Conservation (phyloP, 2,113 vertebrate genomes). For the Dromas ardeola region DNA sequence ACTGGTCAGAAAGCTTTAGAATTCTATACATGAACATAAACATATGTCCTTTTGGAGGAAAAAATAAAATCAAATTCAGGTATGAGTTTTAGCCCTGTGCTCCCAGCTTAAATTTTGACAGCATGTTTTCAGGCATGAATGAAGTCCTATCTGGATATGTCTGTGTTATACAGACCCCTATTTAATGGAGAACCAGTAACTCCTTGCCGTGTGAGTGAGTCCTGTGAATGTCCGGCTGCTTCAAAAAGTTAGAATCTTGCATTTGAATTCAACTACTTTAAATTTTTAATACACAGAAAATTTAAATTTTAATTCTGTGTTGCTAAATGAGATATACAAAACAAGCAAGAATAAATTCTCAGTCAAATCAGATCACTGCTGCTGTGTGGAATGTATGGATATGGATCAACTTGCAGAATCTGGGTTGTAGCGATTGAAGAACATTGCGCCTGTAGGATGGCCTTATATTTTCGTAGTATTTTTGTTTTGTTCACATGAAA, state of each 20-base stretch:
- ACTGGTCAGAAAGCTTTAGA: not conserved
- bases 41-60: not conserved
- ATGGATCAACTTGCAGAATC: not conserved
- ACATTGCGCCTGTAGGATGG: not conserved
- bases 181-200: not conserved
- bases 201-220: not conserved
- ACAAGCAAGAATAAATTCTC: not conserved
- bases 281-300: not conserved
- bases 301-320: not conserved
- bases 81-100: not conserved
- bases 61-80: not conserved
- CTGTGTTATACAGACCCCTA: not conserved
- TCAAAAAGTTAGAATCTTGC: not conserved
- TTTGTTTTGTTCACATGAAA: not conserved
- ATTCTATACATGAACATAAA: not conserved
- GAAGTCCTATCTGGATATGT: not conserved
- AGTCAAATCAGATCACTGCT: not conserved
- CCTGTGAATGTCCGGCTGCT: not conserved
- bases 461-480: not conserved
- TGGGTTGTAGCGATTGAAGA: not conserved
- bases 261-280: not conserved
- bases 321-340: not conserved
- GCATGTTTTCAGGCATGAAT: not conserved
- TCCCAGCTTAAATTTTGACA: not conserved
- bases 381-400: not conserved